Percentiles rank a stretch among this genome's conserved stretches.
These are phyloP conservation scores for Dorcus hopei DNA, from an alignment of 2,888 invertebrate genomes.

Conservation along the genomic window DNA sequence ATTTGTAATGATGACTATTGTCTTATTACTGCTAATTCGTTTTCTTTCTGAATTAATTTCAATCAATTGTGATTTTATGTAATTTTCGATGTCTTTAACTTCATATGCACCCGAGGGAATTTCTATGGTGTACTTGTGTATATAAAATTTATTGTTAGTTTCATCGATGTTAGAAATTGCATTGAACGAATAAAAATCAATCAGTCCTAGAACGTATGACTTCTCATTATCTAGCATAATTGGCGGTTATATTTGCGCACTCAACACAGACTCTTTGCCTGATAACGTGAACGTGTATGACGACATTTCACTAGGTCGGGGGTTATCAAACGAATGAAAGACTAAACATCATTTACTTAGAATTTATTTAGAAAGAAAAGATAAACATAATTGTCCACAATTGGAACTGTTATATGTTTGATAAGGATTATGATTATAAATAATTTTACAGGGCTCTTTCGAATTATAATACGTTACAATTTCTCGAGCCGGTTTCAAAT, in stretches of 20 bases:
- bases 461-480: slow-evolving; percentile 10
- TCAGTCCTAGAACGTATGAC: neutral
- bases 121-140: no score
- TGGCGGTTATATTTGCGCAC: neutral
- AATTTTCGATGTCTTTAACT: no score
- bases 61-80: no score
- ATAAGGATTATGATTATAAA: neutral
- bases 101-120: no score
- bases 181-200: neutral
- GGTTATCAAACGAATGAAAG: neutral
- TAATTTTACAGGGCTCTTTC: neutral
- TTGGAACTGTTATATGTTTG: neutral
- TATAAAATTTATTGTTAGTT: no score
- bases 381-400: neutral
- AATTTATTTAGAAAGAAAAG: neutral
- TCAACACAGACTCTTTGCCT: no score
- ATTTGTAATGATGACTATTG: no score
- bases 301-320: neutral
- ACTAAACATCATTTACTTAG: neutral
- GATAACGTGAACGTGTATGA: neutral
- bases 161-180: neutral
- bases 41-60: no score
- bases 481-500: slow-evolving; percentile 12
- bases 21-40: no score
- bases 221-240: neutral